Evolutionary conservation across 2,888 invertebrate genomes (phyloP).

Genomic region (Macropis europaea): DNA sequence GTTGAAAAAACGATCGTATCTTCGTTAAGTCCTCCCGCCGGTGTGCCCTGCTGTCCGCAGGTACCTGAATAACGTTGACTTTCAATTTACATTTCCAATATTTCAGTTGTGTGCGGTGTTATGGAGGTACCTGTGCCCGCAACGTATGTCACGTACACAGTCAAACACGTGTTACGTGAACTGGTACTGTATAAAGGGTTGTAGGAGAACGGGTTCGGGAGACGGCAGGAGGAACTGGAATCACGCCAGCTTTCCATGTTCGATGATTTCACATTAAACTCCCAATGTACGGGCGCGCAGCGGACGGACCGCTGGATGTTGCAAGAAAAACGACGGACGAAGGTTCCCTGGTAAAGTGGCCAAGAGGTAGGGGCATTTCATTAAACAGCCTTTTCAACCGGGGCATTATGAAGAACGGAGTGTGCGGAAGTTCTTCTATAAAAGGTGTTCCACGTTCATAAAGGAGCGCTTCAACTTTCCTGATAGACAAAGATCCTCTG

Average conservation of each 20-base stretch:
- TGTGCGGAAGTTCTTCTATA: conserved; percentile 4
- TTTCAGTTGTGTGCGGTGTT: conserved; percentile 46
- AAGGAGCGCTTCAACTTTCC: neutral
- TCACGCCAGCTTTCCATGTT: conserved; percentile 69
- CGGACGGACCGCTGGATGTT: neutral
- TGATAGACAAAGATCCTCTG: neutral
- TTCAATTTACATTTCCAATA: conserved; percentile 64
- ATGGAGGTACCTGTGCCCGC: conserved; percentile 28
- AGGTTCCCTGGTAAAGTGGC: conserved; percentile 15
- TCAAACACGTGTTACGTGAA: conserved; percentile 47
- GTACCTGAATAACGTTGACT: conserved; percentile 18
- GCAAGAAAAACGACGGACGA: conserved; percentile 25
- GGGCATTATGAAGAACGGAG: conserved; percentile 3
- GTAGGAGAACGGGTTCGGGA: conserved; percentile 29
- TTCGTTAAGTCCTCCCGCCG: neutral
- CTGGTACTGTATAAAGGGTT: conserved; percentile 36
- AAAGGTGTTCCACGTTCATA: conserved; percentile 1
- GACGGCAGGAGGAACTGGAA: conserved; percentile 61
- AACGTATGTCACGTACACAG: conserved; percentile 48
- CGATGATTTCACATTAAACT: conserved; percentile 73
- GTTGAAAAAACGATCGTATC: too few relatives aligned
- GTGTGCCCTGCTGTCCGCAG: neutral
- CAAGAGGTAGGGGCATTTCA: conserved; percentile 28
- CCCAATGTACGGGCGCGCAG: conserved; percentile 57
- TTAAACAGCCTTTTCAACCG: conserved; percentile 8